Evolutionary conservation across 2,113 vertebrate species (phyloP), one percentile per base, ranked within the genome.

Genomic region (Dunckerocampus dactyliophorus): DNA sequence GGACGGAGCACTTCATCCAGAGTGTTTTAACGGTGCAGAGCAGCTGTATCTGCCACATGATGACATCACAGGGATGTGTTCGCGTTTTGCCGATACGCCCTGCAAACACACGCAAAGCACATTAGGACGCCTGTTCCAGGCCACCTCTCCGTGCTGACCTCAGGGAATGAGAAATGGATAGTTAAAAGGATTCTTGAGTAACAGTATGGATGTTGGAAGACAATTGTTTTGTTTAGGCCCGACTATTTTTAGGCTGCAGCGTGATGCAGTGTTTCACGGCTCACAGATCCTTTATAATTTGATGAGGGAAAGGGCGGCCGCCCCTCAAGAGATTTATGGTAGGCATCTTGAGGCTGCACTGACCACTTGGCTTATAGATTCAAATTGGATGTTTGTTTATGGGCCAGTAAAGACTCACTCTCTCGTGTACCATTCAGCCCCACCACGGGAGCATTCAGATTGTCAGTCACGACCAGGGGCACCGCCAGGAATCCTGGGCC

Each of bases 241-340:
- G 63, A 11, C 83, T 90, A 89, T 90, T 88, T 90, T 91, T 90
- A 90, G 89, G 64, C 60, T 47, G 78, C 58, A 48, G 56, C 63
- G 75, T 72, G 75, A 84, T 81, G 77, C 82, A 69, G 76, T 76
- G 85, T 87, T 89, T 89, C 85, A 88, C 63, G 73, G 82, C 81
- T 87, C 80, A 82, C 65, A 64, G 85, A 88, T 79, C 80, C 82
- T 89, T 88, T 83, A 91, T 90, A 85, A 90, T 90, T 90, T 91
- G 90, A 91, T 87, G 85, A 89, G 82, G 73, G 61, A 79, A 72
- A 75, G 68, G 79, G 72, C 54, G 49, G 21, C 3, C 19, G 39
- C 75, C 65, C 82, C 70, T 74, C 50, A 3, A 8, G 77, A 88
- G 85, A 90, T 90, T 89, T 83, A 88, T 79, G 76, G 76, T 6